Evolutionary conservation across 2,113 vertebrate genomes (phyloP), one percentile per base, ranked within the genome.

Genomic region (Datnioides undecimradiatus): DNA sequence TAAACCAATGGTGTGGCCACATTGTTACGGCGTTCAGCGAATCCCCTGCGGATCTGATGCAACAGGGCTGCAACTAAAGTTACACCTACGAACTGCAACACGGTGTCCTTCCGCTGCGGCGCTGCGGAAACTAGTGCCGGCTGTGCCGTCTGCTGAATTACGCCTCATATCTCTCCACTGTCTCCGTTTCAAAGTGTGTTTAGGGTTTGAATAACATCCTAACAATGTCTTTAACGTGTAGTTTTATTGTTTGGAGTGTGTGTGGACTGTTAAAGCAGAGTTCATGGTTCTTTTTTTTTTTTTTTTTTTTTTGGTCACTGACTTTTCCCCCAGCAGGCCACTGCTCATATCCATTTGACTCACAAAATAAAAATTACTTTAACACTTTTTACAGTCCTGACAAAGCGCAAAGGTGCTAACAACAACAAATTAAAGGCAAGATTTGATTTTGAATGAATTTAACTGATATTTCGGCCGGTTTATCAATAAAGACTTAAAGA

Each of bases 21-120:
- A 91, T 85, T 90, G 90, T 91, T 93, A 36, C 73, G 84, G 88
- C 88, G 91, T 23, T 88, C 87, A 91, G 85, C 91, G 91, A 94
- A 90, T 93, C 93, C 93, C 91, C 94, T 85, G 91, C 90, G 93
- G 91, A 91, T 94, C 94, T 95, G 95, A 95, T 95, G 95, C 95
- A 95, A 95, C 94, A 94, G 90, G 92, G 80, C 87, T 95, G 95
- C 94, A 95, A 95, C 93, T 83, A 85, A 92, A 93, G 80, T 93
- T 94, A 91, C 93, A 90, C 87, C 93, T 91, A 85, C 87, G 40
- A 85, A 88, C 88, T 84, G 90, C 91, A 91, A 88, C 87, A 86
- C 7, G 16, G 71, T 95, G 84, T 95, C 90, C 94, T 90, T 95
- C 94, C 95, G 91, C 95, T 17, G 29, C 54, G 43, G 71, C 66